phyloP scores from a whole-genome alignment of 2,113 vertebrate genomes.

The Podarcis muralis region DNA sequence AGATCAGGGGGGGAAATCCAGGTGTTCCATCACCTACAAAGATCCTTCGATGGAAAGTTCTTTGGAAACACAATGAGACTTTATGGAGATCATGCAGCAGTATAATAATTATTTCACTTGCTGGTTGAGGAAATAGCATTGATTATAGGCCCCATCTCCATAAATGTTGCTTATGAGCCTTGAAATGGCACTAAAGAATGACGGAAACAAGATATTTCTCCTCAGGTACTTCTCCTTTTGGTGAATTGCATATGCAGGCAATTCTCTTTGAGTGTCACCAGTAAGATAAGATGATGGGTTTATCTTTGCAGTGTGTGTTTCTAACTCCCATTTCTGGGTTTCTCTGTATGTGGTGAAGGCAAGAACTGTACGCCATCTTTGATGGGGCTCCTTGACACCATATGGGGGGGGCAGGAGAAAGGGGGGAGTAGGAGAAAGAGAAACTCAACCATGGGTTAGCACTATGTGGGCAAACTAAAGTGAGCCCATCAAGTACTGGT shows the following conservation, averaged over 20 bases:
- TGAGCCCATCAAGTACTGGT: no score
- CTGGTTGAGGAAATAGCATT: conserved; percentile 8
- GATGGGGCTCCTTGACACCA: no score
- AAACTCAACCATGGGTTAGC: no score
- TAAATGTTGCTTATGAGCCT: conserved; percentile 22
- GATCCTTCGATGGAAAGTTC: background rate
- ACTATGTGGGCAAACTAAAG: no score
- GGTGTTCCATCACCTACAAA: background rate
- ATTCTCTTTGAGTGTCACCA: conserved; percentile 55
- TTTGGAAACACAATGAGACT: background rate
- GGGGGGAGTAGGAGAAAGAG: no score
- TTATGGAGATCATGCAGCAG: background rate
- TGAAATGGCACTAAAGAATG: conserved; percentile 10
- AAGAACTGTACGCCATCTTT: no score
- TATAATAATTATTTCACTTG: background rate
- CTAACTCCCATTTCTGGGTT: no score
- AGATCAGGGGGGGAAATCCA: background rate
- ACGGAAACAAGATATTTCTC: conserved; percentile 26
- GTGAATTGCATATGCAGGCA: conserved; percentile 36
- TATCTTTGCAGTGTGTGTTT: background rate
- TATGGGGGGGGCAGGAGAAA: no score
- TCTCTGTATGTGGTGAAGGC: no score
- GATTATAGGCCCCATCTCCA: background rate
- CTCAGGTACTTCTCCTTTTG: conserved; percentile 28
- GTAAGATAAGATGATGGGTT: conserved; percentile 58